These are phyloP conservation scores for Paramacrobiotus metropolitanus DNA, from an alignment of 1,140 invertebrate genomes.

Conservation along the genomic window DNA sequence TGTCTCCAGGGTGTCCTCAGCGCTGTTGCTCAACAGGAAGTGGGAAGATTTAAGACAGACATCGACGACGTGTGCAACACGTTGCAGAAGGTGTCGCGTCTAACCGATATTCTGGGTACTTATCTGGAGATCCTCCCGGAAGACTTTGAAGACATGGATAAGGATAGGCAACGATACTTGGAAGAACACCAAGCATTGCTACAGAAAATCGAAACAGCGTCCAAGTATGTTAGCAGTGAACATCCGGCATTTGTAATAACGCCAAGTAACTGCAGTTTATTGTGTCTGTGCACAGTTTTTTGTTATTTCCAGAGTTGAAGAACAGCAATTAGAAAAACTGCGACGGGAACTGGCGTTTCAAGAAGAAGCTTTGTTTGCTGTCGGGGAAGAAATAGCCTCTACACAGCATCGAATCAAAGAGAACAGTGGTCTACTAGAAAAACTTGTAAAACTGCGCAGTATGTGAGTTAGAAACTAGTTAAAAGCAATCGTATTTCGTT, in stretches of 20 bases:
- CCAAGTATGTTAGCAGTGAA: neutral
- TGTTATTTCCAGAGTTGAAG: neutral
- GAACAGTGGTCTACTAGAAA: neutral
- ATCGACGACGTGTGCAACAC: neutral
- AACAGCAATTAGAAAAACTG: neutral
- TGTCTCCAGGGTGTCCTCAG: too few species aligned
- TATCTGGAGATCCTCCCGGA: neutral
- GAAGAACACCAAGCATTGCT: neutral
- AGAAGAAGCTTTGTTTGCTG: neutral
- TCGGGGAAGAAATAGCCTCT: neutral
- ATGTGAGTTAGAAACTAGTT: too few species aligned
- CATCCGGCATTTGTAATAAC: neutral
- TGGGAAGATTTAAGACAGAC: neutral
- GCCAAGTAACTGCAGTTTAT: too few species aligned
- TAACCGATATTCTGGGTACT: neutral
- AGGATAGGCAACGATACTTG: neutral
- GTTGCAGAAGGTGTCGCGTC: neutral
- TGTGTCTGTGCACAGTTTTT: neutral
- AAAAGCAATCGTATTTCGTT: too few species aligned
- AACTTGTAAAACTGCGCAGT: too few species aligned
- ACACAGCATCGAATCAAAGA: neutral
- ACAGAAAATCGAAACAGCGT: neutral
- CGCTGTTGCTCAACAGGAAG: neutral
- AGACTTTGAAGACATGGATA: slow-evolving; percentile 3
- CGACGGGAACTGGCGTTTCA: neutral